phyloP scores from a whole-genome alignment of 2,888 invertebrate species.

The Pherbina coryleti region DNA sequence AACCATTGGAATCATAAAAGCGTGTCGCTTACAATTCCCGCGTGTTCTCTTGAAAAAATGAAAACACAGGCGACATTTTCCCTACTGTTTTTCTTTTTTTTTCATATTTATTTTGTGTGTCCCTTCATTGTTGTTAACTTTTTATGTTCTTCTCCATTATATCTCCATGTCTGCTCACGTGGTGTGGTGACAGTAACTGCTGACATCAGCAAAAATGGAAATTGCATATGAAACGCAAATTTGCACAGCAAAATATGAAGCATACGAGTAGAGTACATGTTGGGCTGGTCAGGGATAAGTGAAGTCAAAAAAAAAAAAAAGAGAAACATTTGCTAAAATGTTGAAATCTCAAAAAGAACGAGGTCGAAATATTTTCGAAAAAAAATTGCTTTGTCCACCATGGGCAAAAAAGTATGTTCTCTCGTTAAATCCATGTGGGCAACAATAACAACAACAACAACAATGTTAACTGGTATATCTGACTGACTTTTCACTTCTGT shows the following conservation, averaged over 20 bases:
- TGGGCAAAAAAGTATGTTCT: not conserved
- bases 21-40: constrained; percentile 23
- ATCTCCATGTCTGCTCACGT: not conserved
- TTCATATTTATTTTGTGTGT: not conserved
- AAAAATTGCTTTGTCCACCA: not conserved
- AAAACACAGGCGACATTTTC: constrained; percentile 18
- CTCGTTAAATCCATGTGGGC: not conserved
- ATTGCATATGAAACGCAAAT: constrained; percentile 38
- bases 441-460: not conserved
- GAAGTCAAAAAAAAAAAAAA: not conserved
- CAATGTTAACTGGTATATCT: not conserved
- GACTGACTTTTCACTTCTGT: not conserved
- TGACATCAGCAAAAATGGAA: constrained; percentile 37
- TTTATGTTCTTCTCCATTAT: not conserved
- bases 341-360: not conserved
- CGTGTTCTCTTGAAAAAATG: constrained; percentile 20
- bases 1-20: constrained; percentile 22
- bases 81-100: not conserved
- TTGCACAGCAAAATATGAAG: constrained; percentile 32
- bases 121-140: not conserved
- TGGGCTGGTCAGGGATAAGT: not conserved
- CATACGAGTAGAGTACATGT: not conserved
- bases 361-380: not conserved
- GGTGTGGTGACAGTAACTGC: constrained; percentile 27
- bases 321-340: not conserved